Percentiles rank a stretch among this genome's conserved stretches.
Conservation (phyloP, 2,797 vertebrate species). For the Phalanger gymnotis region DNA sequence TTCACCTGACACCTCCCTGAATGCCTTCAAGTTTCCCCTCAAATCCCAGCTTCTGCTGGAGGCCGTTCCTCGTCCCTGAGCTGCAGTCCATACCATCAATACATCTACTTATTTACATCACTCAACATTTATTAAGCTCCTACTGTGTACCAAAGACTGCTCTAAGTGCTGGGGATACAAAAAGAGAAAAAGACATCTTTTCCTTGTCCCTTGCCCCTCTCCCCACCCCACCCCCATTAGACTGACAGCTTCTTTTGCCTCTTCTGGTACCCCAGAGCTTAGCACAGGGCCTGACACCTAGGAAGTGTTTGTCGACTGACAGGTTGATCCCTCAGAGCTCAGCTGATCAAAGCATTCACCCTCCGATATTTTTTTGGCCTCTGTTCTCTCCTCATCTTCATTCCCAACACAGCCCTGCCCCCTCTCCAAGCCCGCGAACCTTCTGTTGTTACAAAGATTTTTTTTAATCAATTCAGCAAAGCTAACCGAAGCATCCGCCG, state of each 20-base stretch:
- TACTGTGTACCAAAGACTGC: not conserved
- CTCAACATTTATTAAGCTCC: not conserved
- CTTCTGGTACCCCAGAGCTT: not conserved
- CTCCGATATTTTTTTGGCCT: not conserved
- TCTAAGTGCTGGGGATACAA: not conserved
- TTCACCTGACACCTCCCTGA: not conserved
- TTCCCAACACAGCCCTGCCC: not conserved
- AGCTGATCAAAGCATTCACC: not conserved
- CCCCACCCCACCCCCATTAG: not conserved
- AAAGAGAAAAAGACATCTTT: not conserved
- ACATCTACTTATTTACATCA: not conserved
- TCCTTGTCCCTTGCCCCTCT: not conserved
- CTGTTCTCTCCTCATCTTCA: not conserved
- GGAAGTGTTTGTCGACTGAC: not conserved
- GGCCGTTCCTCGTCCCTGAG: not conserved
- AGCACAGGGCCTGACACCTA: not conserved
- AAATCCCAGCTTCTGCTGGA: too few relatives aligned
- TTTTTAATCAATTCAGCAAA: not conserved
- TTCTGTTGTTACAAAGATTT: not conserved
- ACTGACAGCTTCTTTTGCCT: not conserved
- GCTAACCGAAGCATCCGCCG: rapidly evolving
- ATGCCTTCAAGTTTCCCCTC: not conserved
- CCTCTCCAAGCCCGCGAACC: not conserved
- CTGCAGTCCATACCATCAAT: not conserved
- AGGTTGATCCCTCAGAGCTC: not conserved